These are phyloP conservation scores for Tuta absoluta DNA, from an alignment of 2,888 invertebrate species.

Conservation along the genomic window DNA sequence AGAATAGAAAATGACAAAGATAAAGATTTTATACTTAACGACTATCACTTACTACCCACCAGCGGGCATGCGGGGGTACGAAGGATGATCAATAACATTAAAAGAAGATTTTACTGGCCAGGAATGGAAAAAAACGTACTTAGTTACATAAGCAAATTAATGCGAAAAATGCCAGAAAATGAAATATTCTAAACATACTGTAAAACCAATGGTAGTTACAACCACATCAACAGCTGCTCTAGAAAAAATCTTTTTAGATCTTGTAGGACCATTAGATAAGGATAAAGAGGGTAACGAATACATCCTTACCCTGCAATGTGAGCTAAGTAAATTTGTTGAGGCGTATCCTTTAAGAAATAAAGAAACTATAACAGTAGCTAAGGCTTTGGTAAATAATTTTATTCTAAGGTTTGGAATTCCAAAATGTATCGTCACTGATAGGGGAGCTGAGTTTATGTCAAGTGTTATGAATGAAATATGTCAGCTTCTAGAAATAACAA, in stretches of 20 bases:
- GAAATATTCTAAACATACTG: conserved; percentile 26
- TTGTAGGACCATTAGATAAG: conserved; percentile 26
- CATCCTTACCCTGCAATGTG: conserved; percentile 26
- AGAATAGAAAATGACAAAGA: too few species aligned
- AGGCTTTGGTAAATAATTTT: conserved; percentile 14
- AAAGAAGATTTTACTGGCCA: conserved; percentile 26
- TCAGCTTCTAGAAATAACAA: conserved; percentile 20
- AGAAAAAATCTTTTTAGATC: conserved; percentile 30
- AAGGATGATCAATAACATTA: conserved; percentile 30
- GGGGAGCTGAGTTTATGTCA: conserved; percentile 23
- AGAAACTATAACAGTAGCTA: neutral
- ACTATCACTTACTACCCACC: too few species aligned
- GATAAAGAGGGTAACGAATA: conserved; percentile 25
- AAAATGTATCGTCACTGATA: neutral
- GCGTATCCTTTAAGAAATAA: conserved; percentile 27
- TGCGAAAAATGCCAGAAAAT: conserved; percentile 33
- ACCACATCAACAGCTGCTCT: conserved; percentile 29
- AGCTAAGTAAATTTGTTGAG: conserved; percentile 31
- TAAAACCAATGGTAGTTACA: conserved; percentile 29
- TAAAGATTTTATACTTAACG: too few species aligned
- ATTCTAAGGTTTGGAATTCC: conserved; percentile 17
- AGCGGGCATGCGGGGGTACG: conserved; percentile 30
- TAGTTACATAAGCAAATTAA: conserved; percentile 30
- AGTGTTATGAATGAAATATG: conserved; percentile 24
- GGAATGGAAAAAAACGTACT: conserved; percentile 32